Evolutionary conservation across 2,797 vertebrate species (phyloP), one percentile per base, ranked within the genome.

Genomic region (Sebastes kiyomatsui): DNA sequence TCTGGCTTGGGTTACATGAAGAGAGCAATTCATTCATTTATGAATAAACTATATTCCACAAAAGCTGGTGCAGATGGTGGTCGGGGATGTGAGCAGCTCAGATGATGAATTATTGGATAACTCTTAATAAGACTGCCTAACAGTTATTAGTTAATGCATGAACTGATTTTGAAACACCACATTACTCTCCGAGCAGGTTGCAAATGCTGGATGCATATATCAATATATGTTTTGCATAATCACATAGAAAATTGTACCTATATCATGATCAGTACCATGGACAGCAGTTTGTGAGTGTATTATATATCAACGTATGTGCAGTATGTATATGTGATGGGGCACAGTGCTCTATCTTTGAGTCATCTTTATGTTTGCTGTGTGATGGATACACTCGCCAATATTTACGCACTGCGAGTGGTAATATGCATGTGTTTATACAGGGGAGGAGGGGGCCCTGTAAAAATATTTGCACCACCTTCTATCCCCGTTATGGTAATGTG

Each of bases 391-490:
- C 62, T 82, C 3, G 22, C 73, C 70, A 83, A 82, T 92, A 88
- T 92, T 90, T 90, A 69, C 28, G 4, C 75, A 54, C 52, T 42
- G 81, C 79, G 85, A 52, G 56, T 72, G 83, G 42, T 55, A 66
- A 80, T 86, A 71, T 87, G 75, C 75, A 65, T 85, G 81, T 89
- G 86, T 91, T 84, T 87, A 60, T 67, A 74, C 68, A 79, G 72
- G 71, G 72, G 67, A 59, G 46, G 58, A 65, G 60, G 68, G 70
- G 33, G 64, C 35, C 38, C 79, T 69, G 65, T 64, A 32, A 83
- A 86, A 88, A 90, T 90, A 90, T 92, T 86, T 91, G 84, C 87
- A 72, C 68, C 82, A 33, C 81, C 82, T 87, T 74, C 85, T 73
- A 66, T 83, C 72, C 54, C 67, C n/a, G 60, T 62, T 78, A 83